These are phyloP conservation scores for Forbesichthys agassizii DNA, from an alignment of 2,113 vertebrate genomes.

Conservation along the genomic window DNA sequence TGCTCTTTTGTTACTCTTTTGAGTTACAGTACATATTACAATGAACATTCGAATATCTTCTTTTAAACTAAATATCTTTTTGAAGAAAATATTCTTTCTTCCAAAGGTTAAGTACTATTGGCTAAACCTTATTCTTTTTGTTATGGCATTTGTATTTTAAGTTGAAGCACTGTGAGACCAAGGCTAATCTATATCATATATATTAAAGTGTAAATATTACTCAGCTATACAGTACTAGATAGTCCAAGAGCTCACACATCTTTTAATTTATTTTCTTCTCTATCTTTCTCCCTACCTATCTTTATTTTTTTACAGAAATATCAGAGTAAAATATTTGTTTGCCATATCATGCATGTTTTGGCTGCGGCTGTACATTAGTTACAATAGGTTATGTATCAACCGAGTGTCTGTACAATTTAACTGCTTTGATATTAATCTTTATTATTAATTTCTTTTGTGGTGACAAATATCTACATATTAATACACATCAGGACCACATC, in stretches of 20 bases:
- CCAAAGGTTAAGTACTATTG: not conserved
- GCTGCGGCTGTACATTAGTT: constrained; percentile 21
- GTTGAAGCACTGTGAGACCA: constrained; percentile 64
- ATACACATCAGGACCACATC: not conserved
- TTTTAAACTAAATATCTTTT: not conserved
- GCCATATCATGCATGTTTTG: constrained; percentile 17
- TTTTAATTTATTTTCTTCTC: constrained; percentile 66
- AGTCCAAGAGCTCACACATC: constrained; percentile 35
- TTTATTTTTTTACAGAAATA: constrained; percentile 55
- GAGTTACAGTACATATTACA: constrained; percentile 13
- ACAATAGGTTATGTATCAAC: constrained; percentile 3
- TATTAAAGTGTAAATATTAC: constrained; percentile 66
- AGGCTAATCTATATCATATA: constrained; percentile 34
- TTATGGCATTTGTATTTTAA: constrained; percentile 37
- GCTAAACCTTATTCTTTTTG: constrained; percentile 15
- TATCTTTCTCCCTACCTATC: constrained; percentile 24
- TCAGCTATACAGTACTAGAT: constrained; percentile 19
- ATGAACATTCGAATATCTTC: constrained; percentile 2
- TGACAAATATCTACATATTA: constrained; percentile 17
- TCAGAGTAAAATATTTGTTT: constrained; percentile 29
- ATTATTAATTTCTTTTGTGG: constrained; percentile 39
- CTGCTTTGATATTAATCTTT: constrained; percentile 5
- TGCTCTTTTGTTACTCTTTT: constrained; percentile 21
- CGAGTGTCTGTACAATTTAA: constrained; percentile 3
- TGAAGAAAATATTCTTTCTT: not conserved